Conservation (phyloP, 37 sponge, comb jelly and placozoan genomes). For the Axinella damicornis region DNA sequence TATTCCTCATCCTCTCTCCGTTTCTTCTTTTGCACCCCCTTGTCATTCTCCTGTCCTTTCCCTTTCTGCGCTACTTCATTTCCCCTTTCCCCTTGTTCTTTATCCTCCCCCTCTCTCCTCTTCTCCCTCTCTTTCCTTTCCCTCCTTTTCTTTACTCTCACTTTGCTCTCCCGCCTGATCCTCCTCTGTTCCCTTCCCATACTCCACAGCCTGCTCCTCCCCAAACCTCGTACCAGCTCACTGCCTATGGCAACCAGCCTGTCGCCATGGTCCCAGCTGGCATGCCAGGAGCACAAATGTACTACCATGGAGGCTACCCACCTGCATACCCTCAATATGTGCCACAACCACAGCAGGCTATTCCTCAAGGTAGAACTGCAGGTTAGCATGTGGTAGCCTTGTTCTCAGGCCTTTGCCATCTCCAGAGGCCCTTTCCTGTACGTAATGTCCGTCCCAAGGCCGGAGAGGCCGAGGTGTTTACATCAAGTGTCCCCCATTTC, state of each 20-base stretch:
- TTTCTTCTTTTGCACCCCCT: too few relatives aligned
- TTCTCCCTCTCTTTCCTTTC: neutral
- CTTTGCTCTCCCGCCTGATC: neutral
- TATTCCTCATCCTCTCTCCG: too few relatives aligned
- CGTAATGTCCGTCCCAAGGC: too few relatives aligned
- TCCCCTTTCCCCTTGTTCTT: neutral
- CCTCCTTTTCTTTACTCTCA: neutral
- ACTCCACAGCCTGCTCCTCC: conserved; percentile 26
- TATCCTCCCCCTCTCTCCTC: neutral
- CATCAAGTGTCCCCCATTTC: too few relatives aligned
- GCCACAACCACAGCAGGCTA: neutral
- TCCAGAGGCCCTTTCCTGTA: too few relatives aligned
- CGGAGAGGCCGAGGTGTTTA: too few relatives aligned
- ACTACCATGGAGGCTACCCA: conserved; percentile 64
- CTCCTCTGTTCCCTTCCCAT: neutral
- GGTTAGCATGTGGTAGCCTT: too few relatives aligned
- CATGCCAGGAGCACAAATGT: conserved; percentile 60
- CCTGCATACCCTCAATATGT: conserved; percentile 4
- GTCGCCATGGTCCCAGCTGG: conserved; percentile 41
- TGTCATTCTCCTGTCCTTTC: too few relatives aligned
- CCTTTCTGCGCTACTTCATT: too few relatives aligned
- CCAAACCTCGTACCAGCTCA: conserved; percentile 37
- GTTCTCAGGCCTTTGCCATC: too few relatives aligned
- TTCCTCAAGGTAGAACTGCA: neutral
- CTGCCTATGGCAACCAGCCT: conserved; percentile 49